Evolutionary conservation across 2,113 vertebrate species (phyloP), one percentile per base, ranked within the genome.

Genomic region (Corythoichthys intestinalis): DNA sequence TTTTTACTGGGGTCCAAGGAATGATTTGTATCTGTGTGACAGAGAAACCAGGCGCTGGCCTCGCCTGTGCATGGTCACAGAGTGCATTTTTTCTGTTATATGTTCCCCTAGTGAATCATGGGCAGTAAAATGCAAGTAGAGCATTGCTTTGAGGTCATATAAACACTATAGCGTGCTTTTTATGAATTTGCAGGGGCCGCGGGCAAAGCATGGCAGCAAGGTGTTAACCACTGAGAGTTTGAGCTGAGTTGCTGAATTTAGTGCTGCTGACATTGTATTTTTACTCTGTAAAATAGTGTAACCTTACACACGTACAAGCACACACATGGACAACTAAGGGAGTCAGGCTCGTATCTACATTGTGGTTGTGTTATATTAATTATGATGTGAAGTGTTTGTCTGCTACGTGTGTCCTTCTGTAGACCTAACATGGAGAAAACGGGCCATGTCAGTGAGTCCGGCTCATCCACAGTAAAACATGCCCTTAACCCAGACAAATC

Each of bases 371-470:
- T 41, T 72, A 61, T 66, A 66, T 70, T 28, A 34, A 4, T 65
- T 66, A 44, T 75, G 54, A 17, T 0, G 59, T 53, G 65, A 6
- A 63, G 49, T 52, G 14, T 75, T 67, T 73, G 39, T 65, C 34
- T 66, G 37, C 41, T 73, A 15, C 70, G 1, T 80, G 75, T 76
- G 20, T 72, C 44, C 13, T 76, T 52, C 35, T 83, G 67, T 85
- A 99, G 97, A 81, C 96, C 97, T 7, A 94, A 94, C 88, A 94
- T 91, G 90, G 94, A 96, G 63, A 93, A 81, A 64, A 98, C 96
- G 0, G 96, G 96, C 75, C 86, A 93, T 56, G 37, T 90, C 53
- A 94, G 87, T 60, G 93, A 94, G 41, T 96, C 94, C 2, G 96
- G 96, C 75, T 93, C 95, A 17, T 96, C 93, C 15, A 39, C 92